phyloP scores from a whole-genome alignment of 2,797 vertebrate genomes.

The Pygocentrus nattereri region DNA sequence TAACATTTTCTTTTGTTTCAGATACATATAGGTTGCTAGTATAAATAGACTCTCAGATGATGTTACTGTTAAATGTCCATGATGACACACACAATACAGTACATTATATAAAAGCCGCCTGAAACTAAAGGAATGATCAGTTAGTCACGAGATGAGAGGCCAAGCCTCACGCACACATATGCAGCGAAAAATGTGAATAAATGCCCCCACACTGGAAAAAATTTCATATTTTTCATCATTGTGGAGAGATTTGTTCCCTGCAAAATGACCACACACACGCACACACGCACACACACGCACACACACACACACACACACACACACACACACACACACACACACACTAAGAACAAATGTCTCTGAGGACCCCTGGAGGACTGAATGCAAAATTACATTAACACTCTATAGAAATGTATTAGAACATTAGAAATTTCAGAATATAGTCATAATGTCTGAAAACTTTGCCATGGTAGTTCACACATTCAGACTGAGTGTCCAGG shows the following conservation, averaged over 20 bases:
- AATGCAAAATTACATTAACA: slow-evolving; percentile 9
- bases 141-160: no score
- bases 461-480: neutral
- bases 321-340: neutral
- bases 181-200: no score
- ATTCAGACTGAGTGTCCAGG: neutral
- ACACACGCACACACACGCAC: slow-evolving; percentile 1
- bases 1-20: no score
- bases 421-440: neutral
- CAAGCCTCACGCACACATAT: no score
- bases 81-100: neutral
- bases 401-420: neutral
- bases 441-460: neutral
- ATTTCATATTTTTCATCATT: no score
- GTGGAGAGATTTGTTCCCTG: neutral
- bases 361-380: slow-evolving; percentile 49
- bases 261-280: neutral
- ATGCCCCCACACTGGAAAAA: no score
- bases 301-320: neutral
- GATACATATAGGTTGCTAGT: no score
- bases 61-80: no score
- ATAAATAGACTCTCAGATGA: no score
- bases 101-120: no score
- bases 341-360: slow-evolving; percentile 18
- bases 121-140: no score